Percentiles rank a stretch among this genome's conserved stretches.
phyloP scores from a whole-genome alignment of 2,113 vertebrate species.

The Sula dactylatra region DNA sequence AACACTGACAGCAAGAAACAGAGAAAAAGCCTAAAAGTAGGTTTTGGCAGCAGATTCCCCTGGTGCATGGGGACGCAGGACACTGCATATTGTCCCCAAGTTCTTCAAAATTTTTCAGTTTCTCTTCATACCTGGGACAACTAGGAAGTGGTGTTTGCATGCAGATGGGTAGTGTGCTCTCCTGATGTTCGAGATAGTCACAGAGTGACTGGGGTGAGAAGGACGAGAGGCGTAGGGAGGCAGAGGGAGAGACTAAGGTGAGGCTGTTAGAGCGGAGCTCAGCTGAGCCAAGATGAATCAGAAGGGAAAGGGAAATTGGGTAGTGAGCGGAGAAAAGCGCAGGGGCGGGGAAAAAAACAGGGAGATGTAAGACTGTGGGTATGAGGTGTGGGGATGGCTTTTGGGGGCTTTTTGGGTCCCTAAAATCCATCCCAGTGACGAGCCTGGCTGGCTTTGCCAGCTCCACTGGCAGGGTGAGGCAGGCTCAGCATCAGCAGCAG shows the following conservation, averaged over 20 bases:
- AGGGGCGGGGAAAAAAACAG: background rate
- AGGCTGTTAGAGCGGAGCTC: background rate
- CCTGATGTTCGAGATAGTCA: background rate
- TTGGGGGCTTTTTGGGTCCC: background rate
- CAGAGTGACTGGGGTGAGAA: background rate
- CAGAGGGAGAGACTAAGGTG: background rate
- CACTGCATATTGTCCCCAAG: background rate
- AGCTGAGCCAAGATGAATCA: background rate
- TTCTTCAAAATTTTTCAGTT: background rate
- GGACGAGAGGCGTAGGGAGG: no score
- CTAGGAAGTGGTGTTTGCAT: background rate
- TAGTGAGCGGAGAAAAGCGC: background rate
- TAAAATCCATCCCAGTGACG: background rate
- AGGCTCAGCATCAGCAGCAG: background rate
- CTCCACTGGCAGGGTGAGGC: fast-evolving
- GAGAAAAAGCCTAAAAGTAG: background rate
- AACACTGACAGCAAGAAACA: background rate
- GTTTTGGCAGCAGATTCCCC: background rate
- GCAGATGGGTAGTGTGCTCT: background rate
- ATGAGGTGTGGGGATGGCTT: background rate
- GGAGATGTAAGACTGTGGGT: background rate
- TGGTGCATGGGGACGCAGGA: background rate
- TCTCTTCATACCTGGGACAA: background rate
- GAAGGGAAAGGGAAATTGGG: background rate
- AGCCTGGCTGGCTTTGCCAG: background rate